Evolutionary conservation across 2,888 invertebrate genomes (phyloP), one percentile per base, ranked within the genome.

Genomic region (Branchellion lobata): DNA sequence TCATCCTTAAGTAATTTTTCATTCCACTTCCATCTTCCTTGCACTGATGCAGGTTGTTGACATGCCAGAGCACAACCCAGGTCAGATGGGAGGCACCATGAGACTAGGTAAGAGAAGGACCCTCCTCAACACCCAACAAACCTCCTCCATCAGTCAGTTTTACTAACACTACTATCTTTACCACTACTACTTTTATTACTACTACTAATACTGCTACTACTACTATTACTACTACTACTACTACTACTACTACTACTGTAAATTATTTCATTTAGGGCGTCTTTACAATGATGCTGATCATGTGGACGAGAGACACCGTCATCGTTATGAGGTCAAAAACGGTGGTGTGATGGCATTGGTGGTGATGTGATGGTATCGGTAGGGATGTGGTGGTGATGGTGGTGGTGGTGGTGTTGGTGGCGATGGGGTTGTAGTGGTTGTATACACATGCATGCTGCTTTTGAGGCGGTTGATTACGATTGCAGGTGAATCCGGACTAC

Each of bases 1-100:
- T 14, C 24, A 68, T 68, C 21, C 18, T 24, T 14, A 68, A 68
- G 24, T 24, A n/a, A n/a, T n/a, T n/a, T n/a, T 31, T 21, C 14
- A 18, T 27, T 21, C 24, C 21, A 73, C 24, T 57, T n/a, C n/a
- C n/a, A n/a, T n/a, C n/a, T n/a, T n/a, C n/a, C n/a, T n/a, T n/a
- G n/a, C n/a, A 34, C 1, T 0, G 29, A 24, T 75, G n/a, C 81
- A 88, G 88, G 87, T 99, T 2, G 93, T 99, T 71, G 97, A 99
- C 84, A 99, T 99, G 99, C 97, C 98, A 0, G 99, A 99, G 88
- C 96, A 98, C 87, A 94, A 95, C 86, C 91, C 92, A 0, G 96
- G 94, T 0, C 91, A 93, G 83, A 85, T 86, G 84, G 99, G 99
- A 0, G 99, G 97, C 11, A 99, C 99, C 0, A 99, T 99, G 99